Base-by-base conservation (phyloP, 2,797 vertebrate genomes). In the Meda fulgida region DNA sequence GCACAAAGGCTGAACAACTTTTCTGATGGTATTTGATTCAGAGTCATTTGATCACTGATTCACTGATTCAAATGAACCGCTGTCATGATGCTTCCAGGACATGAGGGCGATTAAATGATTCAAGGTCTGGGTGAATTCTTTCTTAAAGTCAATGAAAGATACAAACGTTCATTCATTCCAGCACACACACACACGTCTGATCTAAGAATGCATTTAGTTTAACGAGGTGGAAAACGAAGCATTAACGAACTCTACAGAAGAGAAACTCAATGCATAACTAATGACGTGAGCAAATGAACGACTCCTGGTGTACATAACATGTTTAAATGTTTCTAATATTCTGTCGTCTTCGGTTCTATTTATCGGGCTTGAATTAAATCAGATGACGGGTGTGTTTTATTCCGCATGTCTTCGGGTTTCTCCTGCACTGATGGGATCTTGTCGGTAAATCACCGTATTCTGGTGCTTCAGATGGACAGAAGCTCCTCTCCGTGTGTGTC, bases 271-370 rank as follows among this genome's bases (percentile, higher is more conserved):
- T 18, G 76, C 46, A 10, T 18, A 89, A 94, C 91, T 93, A 94
- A 90, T 90, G 89, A 87, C 1, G 38, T 70, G 69, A 46, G 29
- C 89, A 92, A 91, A 91, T 89, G 88, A 87, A 84, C 26, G 77
- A 81, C 69, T 70, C 87, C 89, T 85, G 89, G 88, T 94, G 93
- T 94, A 92, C 88, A 93, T 94, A 94, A 93, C 87, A 81, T 87
- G 90, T 94, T 88, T 90, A 79, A 83, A 87, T 93, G 90, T 89
- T 90, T 93, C 89, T 92, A 89, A 90, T 90, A 79, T 79, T 48
- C 31, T 1, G 78, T 78, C 53, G 88, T 88, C 92, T 91, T 90
- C 88, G 94, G 89, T 92, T 91, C 89, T 92, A 87, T 93, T 93
- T 93, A 92, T 93, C 86, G 88, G 91, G 85, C 87, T 90, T 85